These are phyloP conservation scores for Chloroceryle amazona DNA, from an alignment of 2,797 vertebrate species.

Conservation along the genomic window DNA sequence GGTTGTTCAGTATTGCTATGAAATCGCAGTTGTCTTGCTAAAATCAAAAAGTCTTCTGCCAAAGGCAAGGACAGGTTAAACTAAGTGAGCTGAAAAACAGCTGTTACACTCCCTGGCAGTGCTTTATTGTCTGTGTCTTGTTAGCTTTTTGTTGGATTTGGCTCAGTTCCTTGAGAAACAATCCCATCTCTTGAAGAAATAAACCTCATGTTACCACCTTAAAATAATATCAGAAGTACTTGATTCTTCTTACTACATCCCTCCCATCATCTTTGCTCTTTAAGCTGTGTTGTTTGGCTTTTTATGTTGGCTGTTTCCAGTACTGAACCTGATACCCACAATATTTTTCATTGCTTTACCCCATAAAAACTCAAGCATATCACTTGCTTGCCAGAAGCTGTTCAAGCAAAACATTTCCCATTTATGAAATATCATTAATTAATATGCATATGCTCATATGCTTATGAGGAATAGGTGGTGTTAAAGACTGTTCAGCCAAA, in stretches of 20 bases:
- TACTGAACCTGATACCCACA: neutral
- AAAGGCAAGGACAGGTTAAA: conserved; percentile 63
- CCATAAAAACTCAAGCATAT: neutral
- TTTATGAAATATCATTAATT: conserved; percentile 50
- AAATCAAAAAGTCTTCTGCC: neutral
- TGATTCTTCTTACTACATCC: conserved; percentile 28
- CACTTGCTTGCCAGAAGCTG: neutral
- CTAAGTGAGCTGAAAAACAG: neutral
- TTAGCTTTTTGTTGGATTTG: conserved; percentile 67
- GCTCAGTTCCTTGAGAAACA: conserved; percentile 62
- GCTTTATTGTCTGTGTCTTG: conserved; percentile 50
- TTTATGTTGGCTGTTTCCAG: neutral
- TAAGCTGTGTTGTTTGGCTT: conserved; percentile 25
- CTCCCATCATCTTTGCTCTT: neutral
- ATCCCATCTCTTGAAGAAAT: conserved; percentile 60
- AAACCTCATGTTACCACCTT: conserved; percentile 68
- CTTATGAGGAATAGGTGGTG: neutral
- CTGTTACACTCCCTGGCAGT: conserved; percentile 2
- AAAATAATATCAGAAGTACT: conserved; percentile 53
- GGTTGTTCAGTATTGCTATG: neutral
- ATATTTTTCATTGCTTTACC: neutral
- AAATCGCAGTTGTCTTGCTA: conserved; percentile 1
- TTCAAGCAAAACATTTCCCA: neutral
- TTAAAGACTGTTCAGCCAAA: conserved; percentile 37
- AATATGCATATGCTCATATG: neutral